A percentile compares a stretch with the other conserved stretches of the same genome.
These are phyloP conservation scores for Plagodis dolabraria DNA, from an alignment of 2,888 invertebrate species.

Conservation along the genomic window DNA sequence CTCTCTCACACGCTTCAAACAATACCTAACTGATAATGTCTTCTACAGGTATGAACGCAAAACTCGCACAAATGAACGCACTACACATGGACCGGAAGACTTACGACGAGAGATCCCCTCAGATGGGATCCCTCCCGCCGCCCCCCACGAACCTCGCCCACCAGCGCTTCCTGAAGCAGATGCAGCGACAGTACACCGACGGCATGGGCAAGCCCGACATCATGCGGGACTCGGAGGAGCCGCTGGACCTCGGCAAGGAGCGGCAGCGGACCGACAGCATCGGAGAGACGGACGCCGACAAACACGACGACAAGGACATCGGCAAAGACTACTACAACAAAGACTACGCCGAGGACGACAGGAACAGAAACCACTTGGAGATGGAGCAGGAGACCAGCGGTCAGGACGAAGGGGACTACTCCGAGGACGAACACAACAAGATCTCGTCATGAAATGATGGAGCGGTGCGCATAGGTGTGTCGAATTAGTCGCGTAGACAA, in stretches of 20 bases:
- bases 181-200: conserved; percentile 86
- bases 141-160: conserved; percentile 81
- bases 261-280: conserved; percentile 69
- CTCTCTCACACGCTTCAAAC: neutral
- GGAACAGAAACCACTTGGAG: conserved; percentile 58
- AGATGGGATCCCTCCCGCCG: conserved; percentile 82
- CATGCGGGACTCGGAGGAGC: conserved; percentile 82
- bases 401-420: conserved; percentile 76
- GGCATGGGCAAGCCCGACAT: conserved; percentile 83
- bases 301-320: conserved; percentile 84
- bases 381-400: conserved; percentile 67
- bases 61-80: conserved; percentile 91
- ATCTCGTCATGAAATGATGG: conserved; percentile 71
- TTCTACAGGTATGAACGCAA: conserved; percentile 89
- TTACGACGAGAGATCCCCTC: conserved; percentile 85
- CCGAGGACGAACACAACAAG: conserved; percentile 76
- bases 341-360: conserved; percentile 64
- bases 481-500: conserved; percentile 53
- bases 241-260: conserved; percentile 83
- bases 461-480: conserved; percentile 41
- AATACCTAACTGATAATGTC: conserved; percentile 5
- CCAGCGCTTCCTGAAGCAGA: conserved; percentile 87
- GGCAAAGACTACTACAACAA: conserved; percentile 66
- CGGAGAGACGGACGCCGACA: conserved; percentile 71
- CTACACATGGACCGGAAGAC: conserved; percentile 79